These are phyloP conservation scores for Nomada fabriciana DNA, from an alignment of 2,888 invertebrate species.

Conservation along the genomic window DNA sequence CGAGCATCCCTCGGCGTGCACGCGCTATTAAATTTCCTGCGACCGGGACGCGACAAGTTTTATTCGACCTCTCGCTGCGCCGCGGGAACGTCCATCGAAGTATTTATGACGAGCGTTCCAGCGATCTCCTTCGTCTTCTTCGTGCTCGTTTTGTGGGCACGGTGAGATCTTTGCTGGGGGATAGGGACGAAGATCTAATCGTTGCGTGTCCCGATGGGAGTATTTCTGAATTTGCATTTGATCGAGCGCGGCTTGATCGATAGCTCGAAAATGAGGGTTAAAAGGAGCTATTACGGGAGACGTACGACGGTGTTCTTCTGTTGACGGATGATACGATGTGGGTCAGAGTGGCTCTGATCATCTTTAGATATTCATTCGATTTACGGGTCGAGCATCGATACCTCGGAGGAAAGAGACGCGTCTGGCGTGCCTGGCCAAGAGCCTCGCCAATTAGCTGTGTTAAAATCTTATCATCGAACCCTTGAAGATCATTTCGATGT, in stretches of 20 bases:
- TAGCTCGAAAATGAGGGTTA: background rate
- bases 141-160: conserved; percentile 2
- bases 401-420: conserved; percentile 47
- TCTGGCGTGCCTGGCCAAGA: conserved; percentile 70
- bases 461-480: conserved; percentile 29
- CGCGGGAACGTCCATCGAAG: conserved; percentile 35
- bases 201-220: background rate
- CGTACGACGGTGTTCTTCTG: background rate
- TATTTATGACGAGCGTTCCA: conserved; percentile 35
- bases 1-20: background rate
- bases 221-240: conserved; percentile 4
- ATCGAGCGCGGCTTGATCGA: background rate
- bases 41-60: conserved; percentile 35
- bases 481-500: conserved; percentile 15
- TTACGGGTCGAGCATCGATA: conserved; percentile 16
- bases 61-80: conserved; percentile 42
- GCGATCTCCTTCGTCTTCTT: background rate
- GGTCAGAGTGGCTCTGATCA: background rate
- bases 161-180: background rate
- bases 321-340: conserved; percentile 20
- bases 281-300: background rate
- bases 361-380: conserved; percentile 24
- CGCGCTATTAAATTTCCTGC: conserved; percentile 40
- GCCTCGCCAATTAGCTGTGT: conserved; percentile 71
- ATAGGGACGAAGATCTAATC: conserved; percentile 12